phyloP scores from a whole-genome alignment of 1,140 invertebrate species.

The Macrobrachium rosenbergii region DNA sequence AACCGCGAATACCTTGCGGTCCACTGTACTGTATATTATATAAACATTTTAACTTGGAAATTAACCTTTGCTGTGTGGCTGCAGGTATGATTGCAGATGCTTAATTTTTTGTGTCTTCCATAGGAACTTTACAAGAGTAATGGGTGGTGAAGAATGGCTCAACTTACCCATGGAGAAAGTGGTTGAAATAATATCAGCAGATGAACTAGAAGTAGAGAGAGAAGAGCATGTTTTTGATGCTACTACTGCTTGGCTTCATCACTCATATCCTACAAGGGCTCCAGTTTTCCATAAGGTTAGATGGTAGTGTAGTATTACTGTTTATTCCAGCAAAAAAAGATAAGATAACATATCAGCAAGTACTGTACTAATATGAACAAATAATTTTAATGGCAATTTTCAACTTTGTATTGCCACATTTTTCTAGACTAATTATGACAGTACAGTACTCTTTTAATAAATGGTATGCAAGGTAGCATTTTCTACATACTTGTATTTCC shows the following conservation, averaged over 20 bases:
- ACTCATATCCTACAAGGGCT: slow-evolving; percentile 69
- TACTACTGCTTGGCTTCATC: slow-evolving; percentile 73
- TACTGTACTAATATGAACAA: too few relatives aligned
- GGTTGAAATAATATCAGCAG: slow-evolving; percentile 73
- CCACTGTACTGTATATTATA: too few relatives aligned
- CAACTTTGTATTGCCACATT: neutral
- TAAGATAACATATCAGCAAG: too few relatives aligned
- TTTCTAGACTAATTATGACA: neutral
- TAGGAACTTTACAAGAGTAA: slow-evolving; percentile 51
- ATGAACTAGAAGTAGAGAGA: slow-evolving; percentile 73
- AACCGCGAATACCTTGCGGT: too few relatives aligned
- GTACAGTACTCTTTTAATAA: neutral
- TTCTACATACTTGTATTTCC: slow-evolving; percentile 17
- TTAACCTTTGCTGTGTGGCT: neutral
- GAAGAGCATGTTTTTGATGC: slow-evolving; percentile 76
- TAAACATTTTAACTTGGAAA: too few relatives aligned
- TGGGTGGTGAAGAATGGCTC: slow-evolving; percentile 66
- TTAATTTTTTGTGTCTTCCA: neutral
- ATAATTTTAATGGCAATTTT: neutral
- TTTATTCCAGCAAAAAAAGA: too few relatives aligned
- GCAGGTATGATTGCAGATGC: neutral
- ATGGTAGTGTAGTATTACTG: neutral
- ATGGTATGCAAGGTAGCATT: neutral
- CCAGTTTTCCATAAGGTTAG: slow-evolving; percentile 59
- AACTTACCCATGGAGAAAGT: slow-evolving; percentile 71